These are phyloP conservation scores for Oasisia sp. DNA, from an alignment of 2,888 invertebrate species.

Conservation along the genomic window DNA sequence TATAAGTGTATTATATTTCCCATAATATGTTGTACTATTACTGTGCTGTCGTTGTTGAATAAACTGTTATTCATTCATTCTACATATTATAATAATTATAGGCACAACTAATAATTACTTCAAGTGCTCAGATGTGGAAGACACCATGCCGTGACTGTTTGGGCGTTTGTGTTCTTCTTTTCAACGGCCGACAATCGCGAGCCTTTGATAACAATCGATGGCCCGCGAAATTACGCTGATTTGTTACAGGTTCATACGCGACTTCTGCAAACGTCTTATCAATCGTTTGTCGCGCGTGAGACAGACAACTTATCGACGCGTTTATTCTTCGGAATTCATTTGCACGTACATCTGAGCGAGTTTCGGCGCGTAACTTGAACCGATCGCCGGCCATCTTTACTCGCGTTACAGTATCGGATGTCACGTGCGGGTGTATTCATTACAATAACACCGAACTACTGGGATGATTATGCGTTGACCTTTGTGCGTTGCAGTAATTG, in stretches of 20 bases:
- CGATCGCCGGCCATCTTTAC: not conserved
- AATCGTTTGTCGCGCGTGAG: not conserved
- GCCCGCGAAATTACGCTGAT: not conserved
- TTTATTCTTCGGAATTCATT: not conserved
- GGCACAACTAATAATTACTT: not conserved
- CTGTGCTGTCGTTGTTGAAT: too few relatives aligned
- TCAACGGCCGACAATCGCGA: not conserved
- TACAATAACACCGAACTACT: not conserved
- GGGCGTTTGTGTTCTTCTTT: not conserved
- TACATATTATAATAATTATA: too few relatives aligned
- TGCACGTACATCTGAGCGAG: not conserved
- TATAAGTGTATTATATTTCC: too few relatives aligned
- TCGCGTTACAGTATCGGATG: not conserved
- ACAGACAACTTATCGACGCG: not conserved
- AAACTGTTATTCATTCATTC: too few relatives aligned
- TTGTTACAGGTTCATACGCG: not conserved
- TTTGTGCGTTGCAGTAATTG: not conserved
- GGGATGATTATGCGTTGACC: not conserved
- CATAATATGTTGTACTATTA: too few relatives aligned
- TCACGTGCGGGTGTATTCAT: constrained; percentile 7
- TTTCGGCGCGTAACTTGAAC: not conserved
- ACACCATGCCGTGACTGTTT: not conserved
- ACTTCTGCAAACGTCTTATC: not conserved
- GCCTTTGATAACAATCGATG: not conserved
- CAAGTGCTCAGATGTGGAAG: not conserved